A percentile compares a stretch with the other conserved stretches of the same genome.
Conservation (phyloP, 37 sponge, comb jelly and placozoan genomes). For the Crambe crambe region DNA sequence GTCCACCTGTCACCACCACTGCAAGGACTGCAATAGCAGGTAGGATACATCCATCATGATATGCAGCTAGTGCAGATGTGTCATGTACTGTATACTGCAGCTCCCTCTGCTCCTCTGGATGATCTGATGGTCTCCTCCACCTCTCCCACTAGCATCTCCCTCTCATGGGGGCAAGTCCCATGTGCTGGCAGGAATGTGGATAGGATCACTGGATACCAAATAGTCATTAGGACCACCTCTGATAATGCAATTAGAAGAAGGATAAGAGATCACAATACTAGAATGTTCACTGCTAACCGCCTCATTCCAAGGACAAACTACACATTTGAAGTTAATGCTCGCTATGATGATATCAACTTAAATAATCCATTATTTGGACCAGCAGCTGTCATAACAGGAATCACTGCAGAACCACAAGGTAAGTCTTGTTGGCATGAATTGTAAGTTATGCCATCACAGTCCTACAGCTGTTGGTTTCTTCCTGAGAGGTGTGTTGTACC, state of each 20-base stretch:
- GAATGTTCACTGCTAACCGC: background rate
- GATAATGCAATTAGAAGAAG: background rate
- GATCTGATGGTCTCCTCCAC: background rate
- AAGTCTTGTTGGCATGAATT: background rate
- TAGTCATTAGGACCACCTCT: background rate
- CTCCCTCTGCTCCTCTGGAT: conserved; percentile 14
- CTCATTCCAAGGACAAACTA: conserved; percentile 24
- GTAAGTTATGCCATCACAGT: background rate
- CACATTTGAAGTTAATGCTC: conserved; percentile 6
- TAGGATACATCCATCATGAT: background rate
- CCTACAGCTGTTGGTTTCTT: conserved; percentile 13
- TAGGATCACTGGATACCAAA: conserved; percentile 12
- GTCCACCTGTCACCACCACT: background rate
- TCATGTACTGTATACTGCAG: background rate
- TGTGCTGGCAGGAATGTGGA: conserved; percentile 18
- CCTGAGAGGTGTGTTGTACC: background rate
- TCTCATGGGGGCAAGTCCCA: conserved; percentile 13
- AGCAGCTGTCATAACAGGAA: background rate
- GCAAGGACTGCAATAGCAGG: background rate
- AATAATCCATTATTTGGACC: background rate
- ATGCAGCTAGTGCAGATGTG: background rate
- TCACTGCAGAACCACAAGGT: background rate
- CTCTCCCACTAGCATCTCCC: conserved; percentile 12
- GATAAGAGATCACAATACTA: background rate
- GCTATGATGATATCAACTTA: background rate